A percentile compares a stretch with the other conserved stretches of the same genome.
These are phyloP conservation scores for Halcyon leucocephala DNA, from an alignment of 2,797 vertebrate genomes.

Conservation along the genomic window DNA sequence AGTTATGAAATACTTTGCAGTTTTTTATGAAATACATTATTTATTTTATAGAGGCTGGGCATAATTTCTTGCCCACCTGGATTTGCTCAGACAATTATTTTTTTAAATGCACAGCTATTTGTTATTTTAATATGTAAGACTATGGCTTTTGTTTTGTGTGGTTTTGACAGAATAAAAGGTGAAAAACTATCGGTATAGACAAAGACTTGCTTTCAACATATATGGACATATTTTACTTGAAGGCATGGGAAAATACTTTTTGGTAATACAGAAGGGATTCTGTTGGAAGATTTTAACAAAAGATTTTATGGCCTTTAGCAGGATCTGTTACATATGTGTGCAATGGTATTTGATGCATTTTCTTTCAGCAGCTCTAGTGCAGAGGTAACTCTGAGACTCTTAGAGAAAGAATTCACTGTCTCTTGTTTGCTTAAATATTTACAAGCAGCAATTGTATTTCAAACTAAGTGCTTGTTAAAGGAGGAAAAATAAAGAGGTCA, in stretches of 20 bases:
- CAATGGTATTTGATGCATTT: not conserved
- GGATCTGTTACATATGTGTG: slow-evolving; percentile 20
- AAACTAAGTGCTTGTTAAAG: not conserved
- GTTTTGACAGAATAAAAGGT: slow-evolving; percentile 9
- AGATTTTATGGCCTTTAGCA: slow-evolving; percentile 27
- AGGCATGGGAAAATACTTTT: slow-evolving; percentile 29
- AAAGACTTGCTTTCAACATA: not conserved
- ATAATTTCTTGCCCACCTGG: not conserved
- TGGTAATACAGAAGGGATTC: not conserved
- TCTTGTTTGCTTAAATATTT: not conserved
- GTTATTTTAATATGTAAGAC: not conserved
- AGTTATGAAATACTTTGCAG: not conserved
- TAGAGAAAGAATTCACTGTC: not conserved
- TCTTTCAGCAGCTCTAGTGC: not conserved
- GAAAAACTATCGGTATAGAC: slow-evolving; percentile 18
- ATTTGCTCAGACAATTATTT: not conserved
- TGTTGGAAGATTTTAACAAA: slow-evolving; percentile 12
- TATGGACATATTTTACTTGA: not conserved
- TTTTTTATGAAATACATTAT: not conserved
- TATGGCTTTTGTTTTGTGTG: not conserved
- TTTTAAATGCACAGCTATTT: not conserved
- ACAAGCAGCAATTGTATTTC: not conserved
- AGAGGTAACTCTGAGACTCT: not conserved
- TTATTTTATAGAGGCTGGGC: not conserved
- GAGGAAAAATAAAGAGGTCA: not conserved